phyloP scores from a whole-genome alignment of 2,888 invertebrate genomes.

The Scaptomyza flava region DNA sequence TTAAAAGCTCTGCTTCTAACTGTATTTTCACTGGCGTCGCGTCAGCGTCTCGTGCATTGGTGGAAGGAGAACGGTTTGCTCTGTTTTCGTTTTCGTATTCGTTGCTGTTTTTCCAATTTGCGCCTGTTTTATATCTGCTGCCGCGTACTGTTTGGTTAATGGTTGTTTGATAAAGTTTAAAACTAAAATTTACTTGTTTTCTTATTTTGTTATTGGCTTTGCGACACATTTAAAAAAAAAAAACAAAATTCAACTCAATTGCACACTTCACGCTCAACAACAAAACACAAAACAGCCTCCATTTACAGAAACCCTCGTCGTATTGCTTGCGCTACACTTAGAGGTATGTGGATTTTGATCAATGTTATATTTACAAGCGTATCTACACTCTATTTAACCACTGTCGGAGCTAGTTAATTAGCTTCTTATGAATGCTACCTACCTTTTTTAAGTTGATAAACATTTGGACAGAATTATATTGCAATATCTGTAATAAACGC shows the following conservation, averaged over 20 bases:
- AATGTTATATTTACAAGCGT: background rate
- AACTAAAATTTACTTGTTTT: slow-evolving; percentile 37
- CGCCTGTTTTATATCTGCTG: slow-evolving; percentile 31
- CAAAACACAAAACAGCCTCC: slow-evolving; percentile 72
- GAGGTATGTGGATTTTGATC: slow-evolving; percentile 3
- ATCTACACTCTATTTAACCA: background rate
- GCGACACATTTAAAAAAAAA: slow-evolving; percentile 64
- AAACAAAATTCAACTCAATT: slow-evolving; percentile 65
- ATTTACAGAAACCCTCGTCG: slow-evolving; percentile 76
- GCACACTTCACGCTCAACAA: slow-evolving; percentile 75
- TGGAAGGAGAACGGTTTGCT: slow-evolving; percentile 41
- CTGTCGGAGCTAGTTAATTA: too few species aligned
- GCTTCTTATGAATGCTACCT: background rate
- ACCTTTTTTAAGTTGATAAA: background rate
- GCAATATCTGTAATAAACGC: background rate
- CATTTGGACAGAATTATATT: background rate
- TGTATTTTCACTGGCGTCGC: slow-evolving; percentile 49
- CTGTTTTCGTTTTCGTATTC: slow-evolving; percentile 39
- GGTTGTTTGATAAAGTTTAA: slow-evolving; percentile 35
- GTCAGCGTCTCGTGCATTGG: slow-evolving; percentile 32
- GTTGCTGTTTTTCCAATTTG: slow-evolving; percentile 48
- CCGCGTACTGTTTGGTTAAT: slow-evolving; percentile 15
- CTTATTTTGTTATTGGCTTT: slow-evolving; percentile 44
- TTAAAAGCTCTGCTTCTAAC: slow-evolving; percentile 22
- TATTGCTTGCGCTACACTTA: slow-evolving; percentile 42